A percentile compares a stretch with the other conserved stretches of the same genome.
These are phyloP conservation scores for Caenorhabditis virilis DNA, from an alignment of 2,888 invertebrate species.

Conservation along the genomic window DNA sequence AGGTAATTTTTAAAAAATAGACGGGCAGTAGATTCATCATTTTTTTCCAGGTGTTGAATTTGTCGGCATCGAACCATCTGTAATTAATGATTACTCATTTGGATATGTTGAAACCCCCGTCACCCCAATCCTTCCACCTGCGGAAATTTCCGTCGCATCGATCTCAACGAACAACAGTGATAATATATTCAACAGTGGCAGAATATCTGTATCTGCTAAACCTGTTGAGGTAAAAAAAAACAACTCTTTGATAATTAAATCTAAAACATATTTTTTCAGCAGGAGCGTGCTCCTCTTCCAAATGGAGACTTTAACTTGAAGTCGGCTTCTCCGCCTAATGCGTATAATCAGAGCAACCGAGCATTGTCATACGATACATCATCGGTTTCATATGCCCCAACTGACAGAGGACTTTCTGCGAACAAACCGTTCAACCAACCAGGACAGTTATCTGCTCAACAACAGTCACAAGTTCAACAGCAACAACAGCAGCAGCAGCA, in stretches of 20 bases:
- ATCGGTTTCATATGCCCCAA: constrained; percentile 29
- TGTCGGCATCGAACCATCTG: constrained; percentile 34
- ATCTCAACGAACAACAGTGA: constrained; percentile 28
- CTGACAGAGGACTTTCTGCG: constrained; percentile 14
- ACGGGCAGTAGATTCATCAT: background rate
- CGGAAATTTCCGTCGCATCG: constrained; percentile 33
- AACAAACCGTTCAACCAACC: constrained; percentile 26
- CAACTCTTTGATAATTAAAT: background rate
- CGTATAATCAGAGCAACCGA: constrained; percentile 23
- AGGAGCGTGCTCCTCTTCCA: constrained; percentile 15
- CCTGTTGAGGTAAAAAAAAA: constrained; percentile 23
- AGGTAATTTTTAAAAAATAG: constrained; percentile 1
- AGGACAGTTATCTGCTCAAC: no score
- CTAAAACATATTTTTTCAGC: constrained; percentile 15
- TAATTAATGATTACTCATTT: constrained; percentile 41
- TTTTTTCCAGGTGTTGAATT: constrained; percentile 38
- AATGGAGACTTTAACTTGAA: constrained; percentile 38
- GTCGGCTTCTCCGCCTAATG: constrained; percentile 21
- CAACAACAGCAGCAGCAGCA: constrained; percentile 22
- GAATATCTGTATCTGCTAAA: constrained; percentile 19
- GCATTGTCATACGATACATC: constrained; percentile 37
- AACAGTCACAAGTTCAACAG: constrained; percentile 16
- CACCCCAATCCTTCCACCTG: constrained; percentile 23
- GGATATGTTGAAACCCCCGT: constrained; percentile 43
- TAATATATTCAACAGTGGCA: constrained; percentile 29